These are phyloP conservation scores for Latrodectus geometricus DNA, from an alignment of 1,140 invertebrate species.

Conservation along the genomic window DNA sequence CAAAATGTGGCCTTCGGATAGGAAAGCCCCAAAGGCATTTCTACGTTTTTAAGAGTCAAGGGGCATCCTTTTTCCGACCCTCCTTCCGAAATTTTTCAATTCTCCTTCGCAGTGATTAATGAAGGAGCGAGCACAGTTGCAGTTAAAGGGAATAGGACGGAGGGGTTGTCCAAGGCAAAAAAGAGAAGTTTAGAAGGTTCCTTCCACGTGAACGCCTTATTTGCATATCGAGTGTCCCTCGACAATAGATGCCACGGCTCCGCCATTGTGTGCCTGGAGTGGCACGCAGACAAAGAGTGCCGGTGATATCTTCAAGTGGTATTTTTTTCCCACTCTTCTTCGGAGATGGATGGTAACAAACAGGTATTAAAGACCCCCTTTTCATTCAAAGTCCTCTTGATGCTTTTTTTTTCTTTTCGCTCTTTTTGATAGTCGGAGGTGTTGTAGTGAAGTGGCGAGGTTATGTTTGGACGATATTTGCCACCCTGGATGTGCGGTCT, in stretches of 20 bases:
- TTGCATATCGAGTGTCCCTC: slow-evolving; percentile 7
- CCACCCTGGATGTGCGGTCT: background rate
- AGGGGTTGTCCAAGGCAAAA: no score
- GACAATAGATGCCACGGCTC: background rate
- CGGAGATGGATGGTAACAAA: slow-evolving; percentile 7
- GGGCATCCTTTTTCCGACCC: no score
- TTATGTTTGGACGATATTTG: background rate
- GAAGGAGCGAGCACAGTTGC: no score
- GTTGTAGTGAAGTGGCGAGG: background rate
- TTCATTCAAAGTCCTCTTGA: background rate
- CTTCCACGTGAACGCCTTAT: slow-evolving; percentile 21
- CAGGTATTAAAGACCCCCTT: slow-evolving; percentile 2
- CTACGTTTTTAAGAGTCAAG: no score
- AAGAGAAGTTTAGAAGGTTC: background rate
- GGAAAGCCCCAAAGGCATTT: no score
- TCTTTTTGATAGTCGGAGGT: background rate
- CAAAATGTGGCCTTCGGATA: no score
- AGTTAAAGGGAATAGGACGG: no score
- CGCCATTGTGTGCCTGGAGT: slow-evolving; percentile 9
- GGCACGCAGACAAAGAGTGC: background rate
- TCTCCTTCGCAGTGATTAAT: no score
- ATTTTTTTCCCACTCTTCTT: background rate
- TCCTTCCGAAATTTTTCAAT: no score
- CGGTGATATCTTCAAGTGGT: background rate
- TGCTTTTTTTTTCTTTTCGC: background rate